phyloP scores from a whole-genome alignment of 2,888 invertebrate genomes.

The Creontiades dilutus region DNA sequence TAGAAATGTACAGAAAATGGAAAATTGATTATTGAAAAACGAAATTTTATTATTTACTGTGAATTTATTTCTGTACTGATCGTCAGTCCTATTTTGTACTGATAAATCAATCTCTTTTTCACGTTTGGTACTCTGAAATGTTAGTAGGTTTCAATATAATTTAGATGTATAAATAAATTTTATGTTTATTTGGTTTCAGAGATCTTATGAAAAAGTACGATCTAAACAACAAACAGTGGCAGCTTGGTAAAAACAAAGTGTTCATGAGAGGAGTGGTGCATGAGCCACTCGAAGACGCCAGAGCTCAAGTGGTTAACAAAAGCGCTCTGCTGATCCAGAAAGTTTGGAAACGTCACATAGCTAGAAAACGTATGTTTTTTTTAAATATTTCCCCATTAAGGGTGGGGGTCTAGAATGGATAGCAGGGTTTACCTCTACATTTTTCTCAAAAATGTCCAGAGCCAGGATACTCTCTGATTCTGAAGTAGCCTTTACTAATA shows the following conservation, averaged over 20 bases:
- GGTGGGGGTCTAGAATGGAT: no score
- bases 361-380: conserved; percentile 67
- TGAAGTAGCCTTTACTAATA: no score
- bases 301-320: conserved; percentile 84
- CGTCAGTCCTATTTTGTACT: no score
- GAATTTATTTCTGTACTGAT: no score
- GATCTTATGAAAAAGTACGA: conserved; percentile 83
- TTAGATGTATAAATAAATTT: background rate
- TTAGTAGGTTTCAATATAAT: background rate
- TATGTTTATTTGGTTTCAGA: conserved; percentile 76
- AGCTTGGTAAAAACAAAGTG: conserved; percentile 91
- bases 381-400: background rate
- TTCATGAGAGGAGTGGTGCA: conserved; percentile 90
- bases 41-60: no score
- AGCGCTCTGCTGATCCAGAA: conserved; percentile 89
- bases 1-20: no score
- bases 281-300: conserved; percentile 89
- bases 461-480: no score
- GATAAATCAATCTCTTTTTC: no score
- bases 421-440: no score
- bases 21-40: no score
- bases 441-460: no score
- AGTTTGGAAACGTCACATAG: conserved; percentile 84
- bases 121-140: no score
- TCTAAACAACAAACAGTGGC: conserved; percentile 89